A percentile compares a stretch with the other conserved stretches of the same genome.
Conservation (phyloP, 2,797 vertebrate genomes). For the Zalophus californianus region DNA sequence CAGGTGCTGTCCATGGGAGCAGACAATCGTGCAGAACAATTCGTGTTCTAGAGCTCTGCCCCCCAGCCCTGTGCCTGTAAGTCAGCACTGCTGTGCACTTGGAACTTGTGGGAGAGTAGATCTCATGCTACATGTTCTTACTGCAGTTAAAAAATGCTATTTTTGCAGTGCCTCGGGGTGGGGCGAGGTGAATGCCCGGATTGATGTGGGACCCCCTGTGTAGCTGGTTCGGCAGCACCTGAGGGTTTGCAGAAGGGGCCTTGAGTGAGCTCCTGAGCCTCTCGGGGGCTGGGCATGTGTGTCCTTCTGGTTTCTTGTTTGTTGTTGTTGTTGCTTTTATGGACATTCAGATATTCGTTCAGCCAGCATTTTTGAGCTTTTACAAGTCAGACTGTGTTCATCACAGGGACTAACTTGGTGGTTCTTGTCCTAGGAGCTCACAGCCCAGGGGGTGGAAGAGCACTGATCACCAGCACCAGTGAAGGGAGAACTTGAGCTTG, state of each 20-base stretch:
- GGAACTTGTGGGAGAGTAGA: background rate
- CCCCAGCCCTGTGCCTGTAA: fast-evolving
- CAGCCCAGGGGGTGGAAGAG: background rate
- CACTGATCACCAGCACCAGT: background rate
- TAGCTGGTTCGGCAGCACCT: background rate
- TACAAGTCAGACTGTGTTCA: fast-evolving
- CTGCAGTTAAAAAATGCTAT: background rate
- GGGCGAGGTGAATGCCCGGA: fast-evolving
- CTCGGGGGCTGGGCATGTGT: fast-evolving
- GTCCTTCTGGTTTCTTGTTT: background rate
- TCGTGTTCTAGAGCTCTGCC: too few species aligned
- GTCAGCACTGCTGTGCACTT: fast-evolving
- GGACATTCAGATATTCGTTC: background rate
- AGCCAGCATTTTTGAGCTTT: background rate
- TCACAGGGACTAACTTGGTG: background rate
- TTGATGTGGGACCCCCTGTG: too few species aligned
- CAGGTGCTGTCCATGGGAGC: fast-evolving
- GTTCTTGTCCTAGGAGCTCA: background rate
- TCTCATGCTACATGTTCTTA: background rate
- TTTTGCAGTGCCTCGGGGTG: background rate
- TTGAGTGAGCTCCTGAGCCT: fast-evolving
- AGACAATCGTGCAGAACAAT: fast-evolving
- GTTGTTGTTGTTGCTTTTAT: fast-evolving
- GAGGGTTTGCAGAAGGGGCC: background rate
- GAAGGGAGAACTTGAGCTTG: background rate